These are phyloP conservation scores for Ditylenchus weischeri DNA, from an alignment of 2,888 invertebrate species.

Conservation along the genomic window DNA sequence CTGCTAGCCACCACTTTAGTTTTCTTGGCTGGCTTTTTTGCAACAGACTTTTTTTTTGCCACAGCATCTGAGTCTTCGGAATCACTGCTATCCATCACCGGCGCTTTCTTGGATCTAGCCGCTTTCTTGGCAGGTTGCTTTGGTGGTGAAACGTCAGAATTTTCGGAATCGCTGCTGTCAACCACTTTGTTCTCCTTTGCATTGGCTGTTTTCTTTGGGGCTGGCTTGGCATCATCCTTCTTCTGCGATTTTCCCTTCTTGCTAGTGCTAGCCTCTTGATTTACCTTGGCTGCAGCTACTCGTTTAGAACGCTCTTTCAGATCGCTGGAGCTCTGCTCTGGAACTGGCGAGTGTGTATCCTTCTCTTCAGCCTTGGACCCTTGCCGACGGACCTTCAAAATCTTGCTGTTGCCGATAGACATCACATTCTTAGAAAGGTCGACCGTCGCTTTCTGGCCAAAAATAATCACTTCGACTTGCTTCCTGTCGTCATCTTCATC, in stretches of 20 bases:
- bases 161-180: neutral
- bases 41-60: neutral
- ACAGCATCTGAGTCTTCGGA: neutral
- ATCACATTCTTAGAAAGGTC: slow-evolving; percentile 4
- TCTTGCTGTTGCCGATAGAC: neutral
- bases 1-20: neutral
- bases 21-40: neutral
- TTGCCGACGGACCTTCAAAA: slow-evolving; percentile 1
- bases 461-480: slow-evolving; percentile 4
- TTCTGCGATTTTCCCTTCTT: neutral
- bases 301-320: slow-evolving; percentile 5
- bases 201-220: neutral
- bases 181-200: neutral
- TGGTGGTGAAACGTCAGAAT: neutral
- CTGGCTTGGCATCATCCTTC: neutral
- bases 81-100: neutral
- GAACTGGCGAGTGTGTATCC: neutral
- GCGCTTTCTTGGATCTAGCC: slow-evolving; percentile 6
- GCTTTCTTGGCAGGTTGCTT: slow-evolving; percentile 3
- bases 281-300: neutral
- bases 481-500: neutral
- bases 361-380: neutral
- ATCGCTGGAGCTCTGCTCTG: neutral
- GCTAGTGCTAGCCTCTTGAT: neutral
- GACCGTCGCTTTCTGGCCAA: neutral